phyloP scores from a whole-genome alignment of 2,797 vertebrate species.

The Smutsia gigantea region DNA sequence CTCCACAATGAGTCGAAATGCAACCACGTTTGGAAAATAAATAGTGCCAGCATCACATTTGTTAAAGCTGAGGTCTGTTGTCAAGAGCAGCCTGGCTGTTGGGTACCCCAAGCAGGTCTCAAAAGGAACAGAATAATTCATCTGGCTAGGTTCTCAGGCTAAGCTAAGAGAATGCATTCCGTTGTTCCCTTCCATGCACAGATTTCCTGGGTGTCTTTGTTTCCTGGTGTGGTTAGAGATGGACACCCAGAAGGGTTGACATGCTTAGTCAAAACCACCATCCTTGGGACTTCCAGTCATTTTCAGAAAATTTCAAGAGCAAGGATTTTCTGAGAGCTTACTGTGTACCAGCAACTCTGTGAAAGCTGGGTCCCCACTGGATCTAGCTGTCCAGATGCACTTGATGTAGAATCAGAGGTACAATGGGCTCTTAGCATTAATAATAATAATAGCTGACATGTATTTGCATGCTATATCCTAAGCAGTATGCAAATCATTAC shows the following conservation, averaged over 20 bases:
- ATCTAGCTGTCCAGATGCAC: neutral
- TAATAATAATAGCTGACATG: neutral
- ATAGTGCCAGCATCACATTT: neutral
- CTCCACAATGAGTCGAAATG: constrained; percentile 37
- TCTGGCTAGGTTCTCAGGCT: fast-evolving
- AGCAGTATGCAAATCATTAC: neutral
- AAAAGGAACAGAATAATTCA: neutral
- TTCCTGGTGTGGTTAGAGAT: neutral
- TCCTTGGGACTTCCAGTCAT: neutral
- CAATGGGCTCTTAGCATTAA: neutral
- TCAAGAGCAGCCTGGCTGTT: neutral
- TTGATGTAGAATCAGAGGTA: neutral
- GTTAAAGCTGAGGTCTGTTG: neutral
- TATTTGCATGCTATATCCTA: neutral
- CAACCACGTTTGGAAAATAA: neutral
- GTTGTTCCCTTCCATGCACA: fast-evolving
- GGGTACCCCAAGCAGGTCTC: neutral
- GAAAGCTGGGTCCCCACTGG: fast-evolving
- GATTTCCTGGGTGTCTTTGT: neutral
- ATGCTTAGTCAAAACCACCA: neutral
- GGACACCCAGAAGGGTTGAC: neutral
- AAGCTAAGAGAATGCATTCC: neutral
- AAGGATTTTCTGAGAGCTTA: neutral
- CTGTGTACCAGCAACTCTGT: neutral
- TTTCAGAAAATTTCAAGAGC: neutral